Percentiles rank a stretch among this genome's conserved stretches.
Evolutionary conservation across 1,140 invertebrate species (phyloP).

Genomic region (Pseudomyrmex gracilis): DNA sequence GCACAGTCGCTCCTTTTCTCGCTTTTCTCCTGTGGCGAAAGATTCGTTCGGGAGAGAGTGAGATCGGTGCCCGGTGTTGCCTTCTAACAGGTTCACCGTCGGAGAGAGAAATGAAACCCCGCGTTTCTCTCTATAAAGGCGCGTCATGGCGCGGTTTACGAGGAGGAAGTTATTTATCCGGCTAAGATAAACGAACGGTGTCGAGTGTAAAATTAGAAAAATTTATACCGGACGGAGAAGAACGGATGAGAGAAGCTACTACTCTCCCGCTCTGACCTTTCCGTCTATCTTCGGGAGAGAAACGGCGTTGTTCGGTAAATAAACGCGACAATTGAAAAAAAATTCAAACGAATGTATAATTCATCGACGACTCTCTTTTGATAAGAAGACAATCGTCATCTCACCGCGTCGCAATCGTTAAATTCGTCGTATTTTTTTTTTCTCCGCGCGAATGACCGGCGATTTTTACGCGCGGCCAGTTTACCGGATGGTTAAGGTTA

Average conservation of each 20-base stretch:
- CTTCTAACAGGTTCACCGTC: slow-evolving; percentile 29
- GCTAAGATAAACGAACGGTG: slow-evolving; percentile 29
- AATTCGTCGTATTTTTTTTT: slow-evolving; percentile 33
- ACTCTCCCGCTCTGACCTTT: neutral
- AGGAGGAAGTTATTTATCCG: slow-evolving; percentile 53
- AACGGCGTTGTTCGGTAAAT: no score
- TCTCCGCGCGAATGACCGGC: slow-evolving; percentile 9
- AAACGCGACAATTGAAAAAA: neutral
- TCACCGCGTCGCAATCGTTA: slow-evolving; percentile 9
- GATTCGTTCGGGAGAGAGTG: neutral
- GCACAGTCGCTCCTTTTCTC: slow-evolving; percentile 2
- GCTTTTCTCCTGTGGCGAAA: slow-evolving; percentile 10
- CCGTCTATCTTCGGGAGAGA: neutral
- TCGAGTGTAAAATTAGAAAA: slow-evolving; percentile 35
- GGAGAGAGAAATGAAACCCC: slow-evolving; percentile 40
- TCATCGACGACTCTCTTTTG: neutral
- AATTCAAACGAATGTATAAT: no score
- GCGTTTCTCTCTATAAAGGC: slow-evolving; percentile 30
- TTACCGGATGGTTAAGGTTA: slow-evolving; percentile 39
- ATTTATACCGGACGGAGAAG: neutral
- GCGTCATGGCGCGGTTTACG: slow-evolving; percentile 42
- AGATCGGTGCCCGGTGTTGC: slow-evolving; percentile 6
- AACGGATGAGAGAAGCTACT: neutral
- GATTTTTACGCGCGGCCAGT: slow-evolving; percentile 48
- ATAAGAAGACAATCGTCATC: slow-evolving; percentile 3